Conservation (phyloP, 2,888 invertebrate species). For the Noctuana brunneofusca region DNA sequence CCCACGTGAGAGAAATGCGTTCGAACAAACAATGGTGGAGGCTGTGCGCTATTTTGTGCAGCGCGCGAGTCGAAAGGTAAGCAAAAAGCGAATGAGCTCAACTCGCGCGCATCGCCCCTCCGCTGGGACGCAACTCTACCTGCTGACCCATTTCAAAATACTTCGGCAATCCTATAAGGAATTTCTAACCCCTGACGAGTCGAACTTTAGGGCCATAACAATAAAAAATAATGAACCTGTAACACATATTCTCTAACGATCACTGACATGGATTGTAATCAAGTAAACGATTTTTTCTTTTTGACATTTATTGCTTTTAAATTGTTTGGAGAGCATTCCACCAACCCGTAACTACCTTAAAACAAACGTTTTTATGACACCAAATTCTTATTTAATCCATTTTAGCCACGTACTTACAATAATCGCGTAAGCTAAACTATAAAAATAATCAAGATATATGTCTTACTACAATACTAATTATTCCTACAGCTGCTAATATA, state of each 20-base stretch:
- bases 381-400: not conserved
- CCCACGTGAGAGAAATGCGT: slow-evolving; percentile 80
- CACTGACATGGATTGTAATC: slow-evolving; percentile 23
- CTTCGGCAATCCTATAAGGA: slow-evolving; percentile 46
- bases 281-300: slow-evolving; percentile 9
- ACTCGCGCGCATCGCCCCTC: slow-evolving; percentile 49
- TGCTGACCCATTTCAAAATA: slow-evolving; percentile 74
- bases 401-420: not conserved
- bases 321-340: not conserved
- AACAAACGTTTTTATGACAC: not conserved
- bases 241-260: slow-evolving; percentile 25
- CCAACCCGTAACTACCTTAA: not conserved
- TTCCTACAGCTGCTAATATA: too few species aligned
- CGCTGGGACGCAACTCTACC: slow-evolving; percentile 55
- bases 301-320: slow-evolving; percentile 15
- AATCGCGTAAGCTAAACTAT: too few species aligned
- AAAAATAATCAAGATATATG: not conserved
- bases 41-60: too few species aligned
- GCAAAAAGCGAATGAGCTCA: slow-evolving; percentile 80
- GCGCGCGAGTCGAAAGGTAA: slow-evolving; percentile 81
- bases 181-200: slow-evolving; percentile 42
- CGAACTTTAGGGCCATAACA: slow-evolving; percentile 17
- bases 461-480: too few species aligned
- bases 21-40: slow-evolving; percentile 64
- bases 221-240: slow-evolving; percentile 29